Evolutionary conservation across 2,888 invertebrate genomes (phyloP), one percentile per base, ranked within the genome.

Genomic region (Ormia ochracea): DNA sequence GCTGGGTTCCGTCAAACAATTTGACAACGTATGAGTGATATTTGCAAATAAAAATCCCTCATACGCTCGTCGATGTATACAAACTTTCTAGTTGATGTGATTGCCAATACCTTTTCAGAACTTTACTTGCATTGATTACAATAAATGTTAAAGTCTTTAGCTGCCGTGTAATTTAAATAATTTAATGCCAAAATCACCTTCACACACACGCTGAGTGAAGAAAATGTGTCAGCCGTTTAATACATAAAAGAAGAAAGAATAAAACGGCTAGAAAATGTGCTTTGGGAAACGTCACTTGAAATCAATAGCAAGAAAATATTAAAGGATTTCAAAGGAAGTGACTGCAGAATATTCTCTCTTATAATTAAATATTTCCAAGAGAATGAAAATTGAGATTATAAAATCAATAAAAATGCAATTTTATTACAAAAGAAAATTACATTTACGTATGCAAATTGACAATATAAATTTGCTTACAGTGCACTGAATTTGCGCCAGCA

Each of bases 361-460:
- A 4, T 9, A 31, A 14, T 31, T 54, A 26, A 58, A 58, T 14
- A 58, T 10, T 48, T 10, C 2, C 31, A 43, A 41, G 23, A 33
- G 33, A 45, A 45, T n/a, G n/a, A n/a, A 14, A 58, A 5, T 4
- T 23, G 6, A 2, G 19, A n/a, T 36, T 12, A 9, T 28, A 63
- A 73, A 63, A 73, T 73, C 73, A 63, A 73, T 73, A 73, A 63
- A 63, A 63, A 26, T 63, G 43, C 54, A 73, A 73, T 73, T 63
- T 63, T 10, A 12, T 45, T 59, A 19, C 36, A 33, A 54, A n/a
- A n/a, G n/a, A 17, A 48, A 50, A 10, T 5, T 45, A 9, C 14
- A 43, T 68, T 68, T 68, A 3, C 43, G 43, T 68, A 68, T 56
- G 21, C 26, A 31, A 26, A 68, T 19, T 41, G 7, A 0, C 28